These are phyloP conservation scores for Hypena proboscidalis DNA, from an alignment of 2,888 invertebrate species.

Conservation along the genomic window DNA sequence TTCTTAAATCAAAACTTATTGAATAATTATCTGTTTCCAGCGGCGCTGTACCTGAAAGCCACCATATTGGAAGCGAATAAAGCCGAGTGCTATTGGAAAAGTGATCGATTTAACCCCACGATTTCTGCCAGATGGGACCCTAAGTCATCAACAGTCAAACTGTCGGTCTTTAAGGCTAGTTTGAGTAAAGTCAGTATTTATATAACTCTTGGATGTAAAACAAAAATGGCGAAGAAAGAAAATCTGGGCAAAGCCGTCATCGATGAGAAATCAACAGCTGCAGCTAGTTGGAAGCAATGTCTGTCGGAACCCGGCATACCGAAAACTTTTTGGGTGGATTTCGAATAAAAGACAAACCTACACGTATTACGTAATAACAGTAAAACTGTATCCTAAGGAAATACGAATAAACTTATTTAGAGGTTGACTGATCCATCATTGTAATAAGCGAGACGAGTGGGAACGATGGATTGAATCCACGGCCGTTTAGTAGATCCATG, in stretches of 20 bases:
- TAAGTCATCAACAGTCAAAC: slow-evolving; percentile 86
- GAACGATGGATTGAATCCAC: no score
- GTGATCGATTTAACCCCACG: slow-evolving; percentile 89
- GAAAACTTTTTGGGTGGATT: slow-evolving; percentile 86
- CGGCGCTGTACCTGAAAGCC: slow-evolving; percentile 91
- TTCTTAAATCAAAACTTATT: slow-evolving; percentile 1
- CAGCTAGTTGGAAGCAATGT: slow-evolving; percentile 87
- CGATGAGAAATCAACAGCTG: slow-evolving; percentile 84
- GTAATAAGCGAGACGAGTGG: no score
- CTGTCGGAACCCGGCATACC: slow-evolving; percentile 81
- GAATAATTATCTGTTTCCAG: slow-evolving; percentile 64
- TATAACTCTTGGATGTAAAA: slow-evolving; percentile 88
- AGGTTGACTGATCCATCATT: no score
- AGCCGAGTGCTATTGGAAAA: slow-evolving; percentile 88
- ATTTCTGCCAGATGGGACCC: slow-evolving; percentile 91
- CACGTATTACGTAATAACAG: no score
- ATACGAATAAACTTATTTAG: no score
- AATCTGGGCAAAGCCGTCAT: slow-evolving; percentile 88
- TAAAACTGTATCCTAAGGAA: no score
- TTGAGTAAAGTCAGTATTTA: slow-evolving; percentile 87
- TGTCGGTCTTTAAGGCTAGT: slow-evolving; percentile 87
- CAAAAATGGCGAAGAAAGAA: slow-evolving; percentile 88
- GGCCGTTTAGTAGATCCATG: no score
- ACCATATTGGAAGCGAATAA: slow-evolving; percentile 89
- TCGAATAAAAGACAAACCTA: slow-evolving; percentile 70